Base-by-base conservation (phyloP, 2,113 vertebrate genomes). In the Hippolais icterina region DNA sequence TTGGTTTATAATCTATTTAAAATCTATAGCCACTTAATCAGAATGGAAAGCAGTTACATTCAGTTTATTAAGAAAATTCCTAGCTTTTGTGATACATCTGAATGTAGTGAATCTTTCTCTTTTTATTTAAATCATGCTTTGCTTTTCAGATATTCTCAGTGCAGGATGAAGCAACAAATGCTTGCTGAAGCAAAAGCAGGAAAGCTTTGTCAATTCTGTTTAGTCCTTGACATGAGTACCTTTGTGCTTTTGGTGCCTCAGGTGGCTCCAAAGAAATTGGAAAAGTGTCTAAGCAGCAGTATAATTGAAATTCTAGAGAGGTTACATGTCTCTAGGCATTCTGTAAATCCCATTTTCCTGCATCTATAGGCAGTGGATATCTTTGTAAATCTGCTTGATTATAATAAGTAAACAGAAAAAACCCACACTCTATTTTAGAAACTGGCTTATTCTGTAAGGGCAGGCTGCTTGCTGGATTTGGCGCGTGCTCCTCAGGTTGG, bases 301-400 rank as follows among this genome's bases (percentile, higher is more conserved):
- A 5, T 74, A 77, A 83, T 89, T 94, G 83, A 88, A 89, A 92
- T 96, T 95, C 89, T 83, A 5, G 41, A 54, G 57, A 28, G 23
- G 54, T 63, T 70, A 17, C 18, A 1, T n/a, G 64, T 66, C 76
- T 85, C 88, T 54, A 90, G 47, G 50, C 76, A 66, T 87, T 89
- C 50, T 83, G 60, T 86, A 89, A 93, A 93, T 80, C 59, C 37
- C 18, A 35, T 70, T 92, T 92, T 80, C 57, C 33, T 54, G n/a
- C 68, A 12, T 90, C 53, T 60, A 57, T 44, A 78, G 70, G n/a
- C 59, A 80, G 53, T 69, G 42, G 22, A 9, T 81, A 31, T 81
- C 47, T 83, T 64, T 91, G 57, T 49, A 76, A 88, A 59, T 77
- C 37, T 76, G 22, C 69, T 85, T 75, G 20, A 66, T 77, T 80